A percentile compares a stretch with the other conserved stretches of the same genome.
Conservation (phyloP, 2,113 vertebrate species). For the Amazona guildingii region DNA sequence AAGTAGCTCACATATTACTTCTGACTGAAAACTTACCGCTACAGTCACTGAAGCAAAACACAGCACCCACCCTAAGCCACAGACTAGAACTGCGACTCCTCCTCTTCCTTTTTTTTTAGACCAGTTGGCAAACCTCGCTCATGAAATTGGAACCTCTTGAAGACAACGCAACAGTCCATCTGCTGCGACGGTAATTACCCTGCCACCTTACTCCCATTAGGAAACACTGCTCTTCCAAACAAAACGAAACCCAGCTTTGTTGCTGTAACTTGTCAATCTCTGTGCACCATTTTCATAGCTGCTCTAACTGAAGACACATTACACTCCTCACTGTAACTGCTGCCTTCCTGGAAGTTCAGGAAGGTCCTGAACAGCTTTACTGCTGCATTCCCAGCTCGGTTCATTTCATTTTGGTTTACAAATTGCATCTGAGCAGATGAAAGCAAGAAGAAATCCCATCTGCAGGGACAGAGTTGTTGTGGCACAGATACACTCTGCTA, state of each 20-base stretch:
- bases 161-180: neutral
- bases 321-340: neutral
- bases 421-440: neutral
- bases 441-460: neutral
- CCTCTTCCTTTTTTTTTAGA: neutral
- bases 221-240: neutral
- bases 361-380: neutral
- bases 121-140: neutral
- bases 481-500: fast-evolving
- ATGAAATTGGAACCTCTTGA: neutral
- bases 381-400: fast-evolving
- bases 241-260: neutral
- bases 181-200: neutral
- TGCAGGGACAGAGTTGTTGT: fast-evolving
- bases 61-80: neutral
- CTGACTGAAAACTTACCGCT: neutral
- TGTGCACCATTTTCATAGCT: neutral
- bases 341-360: neutral
- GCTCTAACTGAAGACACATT: neutral
- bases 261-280: neutral
- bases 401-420: neutral
- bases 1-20: neutral
- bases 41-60: neutral
- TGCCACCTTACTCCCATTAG: neutral
- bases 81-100: neutral